Conservation (phyloP, 2,113 vertebrate species). For the Cyanocitta stelleri region DNA sequence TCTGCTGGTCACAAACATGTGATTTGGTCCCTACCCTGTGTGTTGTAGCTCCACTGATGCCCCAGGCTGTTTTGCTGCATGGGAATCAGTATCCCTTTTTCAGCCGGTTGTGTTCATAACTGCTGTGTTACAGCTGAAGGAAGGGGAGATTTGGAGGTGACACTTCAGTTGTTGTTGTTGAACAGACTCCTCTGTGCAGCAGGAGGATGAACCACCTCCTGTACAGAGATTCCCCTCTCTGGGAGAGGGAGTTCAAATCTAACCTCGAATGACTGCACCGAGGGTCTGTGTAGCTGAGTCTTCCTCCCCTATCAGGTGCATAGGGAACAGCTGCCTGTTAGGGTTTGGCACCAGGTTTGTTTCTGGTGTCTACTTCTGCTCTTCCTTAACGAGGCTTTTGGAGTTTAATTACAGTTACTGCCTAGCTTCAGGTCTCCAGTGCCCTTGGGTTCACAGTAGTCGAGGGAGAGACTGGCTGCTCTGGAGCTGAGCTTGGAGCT, state of each 20-base stretch:
- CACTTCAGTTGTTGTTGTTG: not conserved
- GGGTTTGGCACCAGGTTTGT: not conserved
- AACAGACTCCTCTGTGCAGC: not conserved
- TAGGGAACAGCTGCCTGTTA: not conserved
- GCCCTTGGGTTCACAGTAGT: not conserved
- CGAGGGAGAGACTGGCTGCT: not conserved
- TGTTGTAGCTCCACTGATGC: not conserved
- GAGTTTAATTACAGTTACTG: slow-evolving; percentile 8
- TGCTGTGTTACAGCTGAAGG: not conserved
- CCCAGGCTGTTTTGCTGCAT: not conserved
- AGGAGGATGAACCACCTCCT: not conserved
- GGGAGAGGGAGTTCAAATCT: not conserved
- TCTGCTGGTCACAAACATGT: not conserved
- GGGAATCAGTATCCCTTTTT: not conserved
- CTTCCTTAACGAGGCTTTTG: not conserved
- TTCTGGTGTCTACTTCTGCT: not conserved
- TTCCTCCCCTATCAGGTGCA: not conserved
- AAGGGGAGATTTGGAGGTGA: not conserved
- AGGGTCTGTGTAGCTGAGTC: not conserved
- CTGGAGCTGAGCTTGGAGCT: not conserved
- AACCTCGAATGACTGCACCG: accelerated
- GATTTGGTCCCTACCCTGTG: not conserved
- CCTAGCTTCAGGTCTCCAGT: not conserved
- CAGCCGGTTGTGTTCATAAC: not conserved
- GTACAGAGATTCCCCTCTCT: not conserved